A percentile compares a stretch with the other conserved stretches of the same genome.
Conservation (phyloP, 2,888 invertebrate species). For the Scaptomyza cyrtandrae region DNA sequence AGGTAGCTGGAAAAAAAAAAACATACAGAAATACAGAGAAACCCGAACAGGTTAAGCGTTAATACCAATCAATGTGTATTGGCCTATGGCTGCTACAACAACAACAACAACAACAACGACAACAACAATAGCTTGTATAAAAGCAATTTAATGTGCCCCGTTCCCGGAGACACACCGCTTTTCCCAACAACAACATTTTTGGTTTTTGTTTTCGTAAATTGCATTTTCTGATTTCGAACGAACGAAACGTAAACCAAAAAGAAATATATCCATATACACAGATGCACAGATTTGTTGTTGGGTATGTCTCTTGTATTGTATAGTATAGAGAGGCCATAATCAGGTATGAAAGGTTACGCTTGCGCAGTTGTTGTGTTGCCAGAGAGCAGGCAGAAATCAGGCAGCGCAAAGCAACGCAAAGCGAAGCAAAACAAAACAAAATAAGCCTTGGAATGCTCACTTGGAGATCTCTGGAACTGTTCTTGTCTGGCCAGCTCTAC, state of each 20-base stretch:
- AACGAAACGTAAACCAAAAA: slow-evolving; percentile 55
- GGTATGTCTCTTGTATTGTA: slow-evolving; percentile 6
- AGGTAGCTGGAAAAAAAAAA: slow-evolving; percentile 27
- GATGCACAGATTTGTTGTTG: slow-evolving; percentile 5
- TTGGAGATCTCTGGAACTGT: slow-evolving; percentile 51
- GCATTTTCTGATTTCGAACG: slow-evolving; percentile 78
- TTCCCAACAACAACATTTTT: slow-evolving; percentile 44
- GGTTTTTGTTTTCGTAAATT: slow-evolving; percentile 72
- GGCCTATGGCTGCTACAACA: slow-evolving; percentile 35
- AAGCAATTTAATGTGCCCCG: slow-evolving; percentile 56
- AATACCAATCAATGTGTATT: slow-evolving; percentile 77
- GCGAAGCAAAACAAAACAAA: slow-evolving; percentile 9
- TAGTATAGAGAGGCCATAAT: slow-evolving; percentile 56
- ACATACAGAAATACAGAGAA: slow-evolving; percentile 6
- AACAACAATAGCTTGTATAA: slow-evolving; percentile 31
- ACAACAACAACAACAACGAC: slow-evolving; percentile 1
- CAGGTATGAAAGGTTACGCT: slow-evolving; percentile 80
- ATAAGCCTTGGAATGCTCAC: slow-evolving; percentile 69
- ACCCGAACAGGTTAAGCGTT: slow-evolving; percentile 72
- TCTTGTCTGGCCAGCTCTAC: slow-evolving; percentile 36
- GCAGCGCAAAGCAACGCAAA: background rate
- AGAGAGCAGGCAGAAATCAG: slow-evolving; percentile 17
- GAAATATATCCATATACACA: slow-evolving; percentile 20
- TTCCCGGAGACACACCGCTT: slow-evolving; percentile 34
- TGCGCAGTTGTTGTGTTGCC: slow-evolving; percentile 68